Base-by-base conservation (phyloP, 2,888 invertebrate species). In the Tipula confusa region DNA sequence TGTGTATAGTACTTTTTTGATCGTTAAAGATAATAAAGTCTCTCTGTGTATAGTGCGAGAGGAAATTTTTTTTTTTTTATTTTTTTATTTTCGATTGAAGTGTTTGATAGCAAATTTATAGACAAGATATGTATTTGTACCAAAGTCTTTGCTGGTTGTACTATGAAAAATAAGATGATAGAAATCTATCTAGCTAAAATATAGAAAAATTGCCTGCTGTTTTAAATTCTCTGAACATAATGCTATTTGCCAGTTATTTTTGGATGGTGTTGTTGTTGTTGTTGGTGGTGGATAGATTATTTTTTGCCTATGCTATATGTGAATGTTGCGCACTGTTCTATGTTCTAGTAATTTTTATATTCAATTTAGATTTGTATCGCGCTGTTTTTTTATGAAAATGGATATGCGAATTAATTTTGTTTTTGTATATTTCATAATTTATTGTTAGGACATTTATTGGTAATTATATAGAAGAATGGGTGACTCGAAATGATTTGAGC, bases 151-250 rank as follows among this genome's bases (percentile, higher is more conserved):
- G n/a, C 64, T 64, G 64, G 64, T n/a, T n/a, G n/a, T 64, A 24
- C 64, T 64, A 64, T 64, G 64, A 64, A 64, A 64, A 64, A 64
- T 64, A 64, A 64, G 64, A 24, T 64, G 64, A 64, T 64, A 64
- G 64, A 24, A 24, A 64, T 64, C 64, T 64, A 64, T 64, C 64
- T 64, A 64, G 64, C 64, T 24, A 64, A 64, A 64, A 48, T 3
- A 15, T 43, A 43, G 15, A 43, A 43, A 43, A 43, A 64, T 64
- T 64, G 64, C 64, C 64, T 64, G 64, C 64, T 64, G 64, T 64
- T 64, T 64, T 24, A 24, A 64, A 64, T 64, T 64, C 11, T 64
- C 64, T 64, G 24, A 24, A 36, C n/a, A 43, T 24, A 64, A 64
- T 24, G 11, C 64, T 64, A 24, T 64, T 64, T 64, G 64, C 64